Conservation (phyloP, 2,113 vertebrate species). For the Pangasianodon gigas region DNA sequence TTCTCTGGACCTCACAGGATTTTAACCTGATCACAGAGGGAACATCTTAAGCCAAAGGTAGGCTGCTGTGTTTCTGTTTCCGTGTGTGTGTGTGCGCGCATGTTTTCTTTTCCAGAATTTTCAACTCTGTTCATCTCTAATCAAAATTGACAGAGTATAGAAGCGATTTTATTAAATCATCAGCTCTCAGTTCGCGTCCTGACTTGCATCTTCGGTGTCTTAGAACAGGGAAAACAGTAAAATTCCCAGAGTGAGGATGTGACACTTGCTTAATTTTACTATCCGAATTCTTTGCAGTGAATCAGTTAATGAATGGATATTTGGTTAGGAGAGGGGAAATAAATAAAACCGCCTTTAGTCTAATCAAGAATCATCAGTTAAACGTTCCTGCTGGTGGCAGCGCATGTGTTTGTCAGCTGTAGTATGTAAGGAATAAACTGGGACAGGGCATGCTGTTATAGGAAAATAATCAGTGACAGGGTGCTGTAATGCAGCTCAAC, state of each 20-base stretch:
- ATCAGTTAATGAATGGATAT: neutral
- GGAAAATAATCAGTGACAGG: neutral
- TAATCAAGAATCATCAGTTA: neutral
- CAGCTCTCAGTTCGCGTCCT: neutral
- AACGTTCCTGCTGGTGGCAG: neutral
- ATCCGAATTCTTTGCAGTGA: neutral
- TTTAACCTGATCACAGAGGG: slow-evolving; percentile 8
- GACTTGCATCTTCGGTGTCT: neutral
- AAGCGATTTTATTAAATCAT: too few relatives aligned
- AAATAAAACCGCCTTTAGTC: neutral
- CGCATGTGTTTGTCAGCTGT: neutral
- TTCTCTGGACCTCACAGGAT: neutral
- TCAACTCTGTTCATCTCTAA: neutral
- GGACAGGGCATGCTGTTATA: neutral
- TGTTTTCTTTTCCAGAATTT: neutral
- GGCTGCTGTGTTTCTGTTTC: neutral
- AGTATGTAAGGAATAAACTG: neutral
- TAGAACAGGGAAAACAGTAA: too few relatives aligned
- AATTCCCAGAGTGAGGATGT: neutral
- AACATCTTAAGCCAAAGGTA: slow-evolving; percentile 43
- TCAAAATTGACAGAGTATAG: neutral
- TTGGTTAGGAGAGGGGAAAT: neutral
- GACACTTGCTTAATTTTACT: neutral
- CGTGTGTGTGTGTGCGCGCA: neutral
- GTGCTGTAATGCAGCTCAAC: neutral